Evolutionary conservation across 2,797 vertebrate species (phyloP).

Genomic region (Thunnus albacares): DNA sequence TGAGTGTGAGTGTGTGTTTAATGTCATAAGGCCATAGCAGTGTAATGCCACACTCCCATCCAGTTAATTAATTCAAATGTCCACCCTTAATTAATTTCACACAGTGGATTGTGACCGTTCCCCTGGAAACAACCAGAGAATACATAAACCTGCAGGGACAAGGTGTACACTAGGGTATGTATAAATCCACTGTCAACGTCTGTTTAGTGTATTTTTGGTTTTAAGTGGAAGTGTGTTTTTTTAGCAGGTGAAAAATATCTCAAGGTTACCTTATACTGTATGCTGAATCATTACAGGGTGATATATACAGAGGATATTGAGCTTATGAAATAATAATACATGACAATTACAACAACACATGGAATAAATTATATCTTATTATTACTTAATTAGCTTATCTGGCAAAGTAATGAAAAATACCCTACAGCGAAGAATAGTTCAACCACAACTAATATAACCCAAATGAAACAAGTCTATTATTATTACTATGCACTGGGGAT

Average conservation of each 20-base stretch:
- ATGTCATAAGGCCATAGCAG: conserved; percentile 75
- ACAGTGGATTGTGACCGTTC: conserved; percentile 66
- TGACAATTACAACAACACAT: too few species aligned
- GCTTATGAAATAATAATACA: too few species aligned
- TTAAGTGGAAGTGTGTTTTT: conserved; percentile 1
- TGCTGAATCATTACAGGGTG: not conserved
- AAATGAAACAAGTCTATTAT: too few species aligned
- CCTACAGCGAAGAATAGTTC: too few species aligned
- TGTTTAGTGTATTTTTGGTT: conserved; percentile 10
- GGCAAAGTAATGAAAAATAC: too few species aligned
- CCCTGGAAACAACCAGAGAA: conserved; percentile 72
- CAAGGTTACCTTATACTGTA: not conserved
- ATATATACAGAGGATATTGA: too few species aligned
- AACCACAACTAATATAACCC: too few species aligned
- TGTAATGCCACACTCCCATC: conserved; percentile 73
- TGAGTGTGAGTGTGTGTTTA: conserved; percentile 39
- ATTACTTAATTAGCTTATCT: too few species aligned
- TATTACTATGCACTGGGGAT: too few species aligned
- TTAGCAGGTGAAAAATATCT: not conserved
- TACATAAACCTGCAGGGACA: conserved; percentile 46
- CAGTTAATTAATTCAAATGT: conserved; percentile 83
- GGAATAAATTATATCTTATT: too few species aligned
- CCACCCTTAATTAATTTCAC: conserved; percentile 79
- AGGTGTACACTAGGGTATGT: conserved; percentile 23
- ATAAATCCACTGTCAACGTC: conserved; percentile 20